Percentiles rank a stretch among this genome's conserved stretches.
phyloP scores from a whole-genome alignment of 2,113 vertebrate genomes.

The Macrotis lagotis region DNA sequence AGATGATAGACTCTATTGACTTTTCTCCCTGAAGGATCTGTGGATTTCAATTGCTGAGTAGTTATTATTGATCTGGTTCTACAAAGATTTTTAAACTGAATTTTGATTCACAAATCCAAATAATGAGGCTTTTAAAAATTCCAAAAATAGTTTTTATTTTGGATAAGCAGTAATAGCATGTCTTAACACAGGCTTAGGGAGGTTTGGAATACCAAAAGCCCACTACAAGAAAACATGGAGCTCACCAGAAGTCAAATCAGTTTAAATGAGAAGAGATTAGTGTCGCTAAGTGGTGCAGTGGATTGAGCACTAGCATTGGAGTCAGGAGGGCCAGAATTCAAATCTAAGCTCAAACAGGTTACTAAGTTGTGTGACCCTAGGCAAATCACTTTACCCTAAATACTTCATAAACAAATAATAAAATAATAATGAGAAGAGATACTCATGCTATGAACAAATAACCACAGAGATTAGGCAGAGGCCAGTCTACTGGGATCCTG shows the following conservation, averaged over 20 bases:
- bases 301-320: background rate
- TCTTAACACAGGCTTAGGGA: background rate
- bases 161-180: background rate
- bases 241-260: background rate
- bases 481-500: too few species aligned
- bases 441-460: background rate
- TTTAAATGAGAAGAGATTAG: slow-evolving; percentile 22
- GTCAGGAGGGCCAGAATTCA: background rate
- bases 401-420: background rate
- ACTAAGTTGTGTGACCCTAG: background rate
- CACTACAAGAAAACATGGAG: background rate
- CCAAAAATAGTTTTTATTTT: background rate
- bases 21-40: slow-evolving; percentile 53
- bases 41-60: slow-evolving; percentile 16
- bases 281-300: too few species aligned
- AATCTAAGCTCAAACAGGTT: background rate
- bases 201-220: background rate
- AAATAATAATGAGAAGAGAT: slow-evolving; percentile 20
- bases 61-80: slow-evolving; percentile 40
- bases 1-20: slow-evolving; percentile 38
- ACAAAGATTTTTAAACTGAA: slow-evolving; percentile 4
- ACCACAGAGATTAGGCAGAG: background rate
- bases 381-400: background rate
- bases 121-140: slow-evolving; percentile 36
- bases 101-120: background rate